These are phyloP conservation scores for Polylopha cassiicola DNA, from an alignment of 2,888 invertebrate species.

Conservation along the genomic window DNA sequence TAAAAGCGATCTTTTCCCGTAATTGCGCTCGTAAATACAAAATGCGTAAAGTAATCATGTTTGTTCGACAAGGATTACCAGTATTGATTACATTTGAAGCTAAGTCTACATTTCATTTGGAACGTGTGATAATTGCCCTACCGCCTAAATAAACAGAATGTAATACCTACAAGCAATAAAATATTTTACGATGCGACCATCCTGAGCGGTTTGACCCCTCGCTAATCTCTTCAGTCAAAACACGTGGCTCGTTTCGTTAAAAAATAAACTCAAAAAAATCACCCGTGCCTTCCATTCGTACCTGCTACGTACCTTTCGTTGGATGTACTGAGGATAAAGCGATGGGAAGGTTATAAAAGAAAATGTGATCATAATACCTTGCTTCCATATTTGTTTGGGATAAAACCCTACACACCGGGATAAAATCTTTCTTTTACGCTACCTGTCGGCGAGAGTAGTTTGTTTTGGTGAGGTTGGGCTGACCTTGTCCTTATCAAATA, in stretches of 20 bases:
- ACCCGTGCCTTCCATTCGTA: constrained; percentile 37
- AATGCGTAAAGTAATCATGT: no score
- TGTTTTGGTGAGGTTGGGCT: constrained; percentile 12
- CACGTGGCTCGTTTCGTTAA: constrained; percentile 44
- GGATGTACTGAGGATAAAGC: constrained; percentile 44
- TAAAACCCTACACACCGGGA: constrained; percentile 30
- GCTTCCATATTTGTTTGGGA: constrained; percentile 57
- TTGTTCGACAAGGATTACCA: no score
- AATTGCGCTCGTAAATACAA: no score
- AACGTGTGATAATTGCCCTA: not conserved
- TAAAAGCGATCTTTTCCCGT: no score
- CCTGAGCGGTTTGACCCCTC: constrained; percentile 33
- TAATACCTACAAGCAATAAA: constrained; percentile 47
- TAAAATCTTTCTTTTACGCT: constrained; percentile 14
- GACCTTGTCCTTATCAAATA: constrained; percentile 2
- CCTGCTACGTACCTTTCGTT: constrained; percentile 1
- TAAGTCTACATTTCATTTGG: no score
- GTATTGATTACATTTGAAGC: no score
- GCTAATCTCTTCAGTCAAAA: constrained; percentile 44
- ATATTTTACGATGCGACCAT: constrained; percentile 50
- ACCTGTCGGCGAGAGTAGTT: constrained; percentile 27
- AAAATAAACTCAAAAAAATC: constrained; percentile 50
- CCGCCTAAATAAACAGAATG: constrained; percentile 23
- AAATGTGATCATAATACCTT: constrained; percentile 64
- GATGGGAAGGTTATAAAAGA: constrained; percentile 54